Base-by-base conservation (phyloP, 2,888 invertebrate genomes). In the Melinaea menophilus region DNA sequence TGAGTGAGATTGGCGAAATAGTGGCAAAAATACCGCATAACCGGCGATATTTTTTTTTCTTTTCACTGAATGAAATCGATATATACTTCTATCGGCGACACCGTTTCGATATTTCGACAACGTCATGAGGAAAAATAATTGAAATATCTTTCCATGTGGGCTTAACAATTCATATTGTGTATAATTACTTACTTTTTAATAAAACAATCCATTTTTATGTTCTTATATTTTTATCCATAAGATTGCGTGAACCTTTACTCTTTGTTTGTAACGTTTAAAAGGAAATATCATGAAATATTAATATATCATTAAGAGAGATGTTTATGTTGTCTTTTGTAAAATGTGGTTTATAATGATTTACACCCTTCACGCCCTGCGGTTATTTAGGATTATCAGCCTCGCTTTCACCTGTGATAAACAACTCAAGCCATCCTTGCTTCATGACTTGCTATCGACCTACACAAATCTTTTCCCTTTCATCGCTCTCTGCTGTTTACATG, bases 361-460 rank as follows among this genome's bases (percentile, higher is more conserved):
- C 75, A 72, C 74, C 75, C 76, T 75, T 72, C 74, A 34, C 64
- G 73, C 77, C 81, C 79, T 70, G 72, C 73, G 81, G 85, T 79
- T 80, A 86, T 88, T 85, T 84, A 84, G 82, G 81, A 77, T 78
- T 84, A 83, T 84, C 81, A 78, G 74, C 73, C 72, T 75, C 77
- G 82, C 86, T 88, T 89, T 88, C 88, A 83, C 85, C 75, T 70
- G 78, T 80, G 81, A 85, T 82, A 82, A 84, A 83, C 84, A 83
- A 86, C 84, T 82, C 73, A 74, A 73, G 76, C 72, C 77, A 79
- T 79, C 79, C 83, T 80, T 80, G 79, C 77, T 78, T 79, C 73
- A 74, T 75, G 78, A 75, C 79, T 73, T 77, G 76, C 73, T 76
- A 70, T 72, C 71, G 70, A 69, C 71, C 76, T 76, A 72, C 78